These are phyloP conservation scores for Acipenser transmontanus DNA, from an alignment of 2,797 vertebrate species.

Conservation along the genomic window DNA sequence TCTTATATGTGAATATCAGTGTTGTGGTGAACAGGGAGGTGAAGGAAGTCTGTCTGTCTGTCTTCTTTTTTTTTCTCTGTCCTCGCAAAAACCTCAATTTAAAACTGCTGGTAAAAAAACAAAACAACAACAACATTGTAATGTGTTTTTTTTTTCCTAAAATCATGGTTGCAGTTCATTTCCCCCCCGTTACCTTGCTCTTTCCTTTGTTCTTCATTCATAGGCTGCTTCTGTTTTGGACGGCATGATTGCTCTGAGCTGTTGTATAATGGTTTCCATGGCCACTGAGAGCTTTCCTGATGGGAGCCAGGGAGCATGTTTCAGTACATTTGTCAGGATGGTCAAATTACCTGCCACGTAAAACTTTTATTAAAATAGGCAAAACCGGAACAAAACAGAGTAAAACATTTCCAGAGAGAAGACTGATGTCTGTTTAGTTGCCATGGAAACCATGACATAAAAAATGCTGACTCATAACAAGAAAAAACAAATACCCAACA, in stretches of 20 bases:
- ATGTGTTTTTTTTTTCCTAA: not conserved
- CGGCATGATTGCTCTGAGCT: too few species aligned
- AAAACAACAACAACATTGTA: not conserved
- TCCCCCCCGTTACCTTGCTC: not conserved
- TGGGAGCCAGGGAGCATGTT: not conserved
- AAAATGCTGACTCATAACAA: too few species aligned
- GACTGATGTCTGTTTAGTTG: too few species aligned
- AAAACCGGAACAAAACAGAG: too few species aligned
- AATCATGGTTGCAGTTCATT: not conserved
- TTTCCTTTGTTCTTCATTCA: not conserved
- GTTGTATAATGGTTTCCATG: slow-evolving; percentile 1
- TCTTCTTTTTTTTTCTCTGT: not conserved
- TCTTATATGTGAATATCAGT: too few species aligned
- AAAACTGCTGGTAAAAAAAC: not conserved
- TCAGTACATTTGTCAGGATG: not conserved
- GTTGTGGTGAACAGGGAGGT: too few species aligned
- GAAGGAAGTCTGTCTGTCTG: too few species aligned
- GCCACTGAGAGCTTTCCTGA: not conserved
- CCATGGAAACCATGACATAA: too few species aligned
- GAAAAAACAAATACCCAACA: too few species aligned
- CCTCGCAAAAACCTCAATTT: not conserved
- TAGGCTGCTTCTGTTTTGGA: not conserved
- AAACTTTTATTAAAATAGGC: too few species aligned
- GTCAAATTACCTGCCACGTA: not conserved
- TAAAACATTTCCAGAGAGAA: too few species aligned